Evolutionary conservation across 2,888 invertebrate species (phyloP).

Genomic region (Poecilus cupreus): DNA sequence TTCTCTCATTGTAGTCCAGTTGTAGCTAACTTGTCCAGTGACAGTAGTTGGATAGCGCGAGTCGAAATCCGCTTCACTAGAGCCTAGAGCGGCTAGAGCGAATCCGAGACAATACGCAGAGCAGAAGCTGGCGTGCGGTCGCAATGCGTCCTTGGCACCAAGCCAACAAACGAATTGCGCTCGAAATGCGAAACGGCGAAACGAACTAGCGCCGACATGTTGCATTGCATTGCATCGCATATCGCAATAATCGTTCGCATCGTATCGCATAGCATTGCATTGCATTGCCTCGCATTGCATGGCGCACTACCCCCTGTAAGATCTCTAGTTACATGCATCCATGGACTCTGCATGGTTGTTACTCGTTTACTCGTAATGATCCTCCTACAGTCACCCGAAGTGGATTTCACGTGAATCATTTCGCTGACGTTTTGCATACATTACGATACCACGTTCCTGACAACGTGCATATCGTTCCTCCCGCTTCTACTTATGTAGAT

Average conservation of each 20-base stretch:
- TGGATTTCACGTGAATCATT: slow-evolving; percentile 57
- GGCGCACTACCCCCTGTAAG: slow-evolving; percentile 3
- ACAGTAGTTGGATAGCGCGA: slow-evolving; percentile 23
- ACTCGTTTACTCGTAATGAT: slow-evolving; percentile 39
- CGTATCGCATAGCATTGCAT: slow-evolving; percentile 59
- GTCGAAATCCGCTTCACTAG: slow-evolving; percentile 31
- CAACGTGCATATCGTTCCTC: slow-evolving; percentile 4
- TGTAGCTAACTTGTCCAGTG: too few relatives aligned
- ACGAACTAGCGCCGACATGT: slow-evolving; percentile 61
- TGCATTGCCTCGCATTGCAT: slow-evolving; percentile 2
- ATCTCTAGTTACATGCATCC: slow-evolving; percentile 12
- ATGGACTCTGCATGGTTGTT: not conserved
- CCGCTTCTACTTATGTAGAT: slow-evolving; percentile 31
- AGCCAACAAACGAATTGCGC: slow-evolving; percentile 65
- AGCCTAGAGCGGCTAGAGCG: slow-evolving; percentile 31
- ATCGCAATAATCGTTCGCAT: not conserved
- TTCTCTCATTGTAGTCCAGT: slow-evolving; percentile 1
- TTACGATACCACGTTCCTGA: slow-evolving; percentile 20
- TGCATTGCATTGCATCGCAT: slow-evolving; percentile 61
- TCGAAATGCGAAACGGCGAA: slow-evolving; percentile 42
- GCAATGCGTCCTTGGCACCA: slow-evolving; percentile 71
- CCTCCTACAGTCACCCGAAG: slow-evolving; percentile 43
- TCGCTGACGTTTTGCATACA: not conserved
- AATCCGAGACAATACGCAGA: slow-evolving; percentile 46
- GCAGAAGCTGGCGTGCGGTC: slow-evolving; percentile 61